Conservation (phyloP, 1,140 invertebrate genomes). For the Lordiphosa clarofinis region DNA sequence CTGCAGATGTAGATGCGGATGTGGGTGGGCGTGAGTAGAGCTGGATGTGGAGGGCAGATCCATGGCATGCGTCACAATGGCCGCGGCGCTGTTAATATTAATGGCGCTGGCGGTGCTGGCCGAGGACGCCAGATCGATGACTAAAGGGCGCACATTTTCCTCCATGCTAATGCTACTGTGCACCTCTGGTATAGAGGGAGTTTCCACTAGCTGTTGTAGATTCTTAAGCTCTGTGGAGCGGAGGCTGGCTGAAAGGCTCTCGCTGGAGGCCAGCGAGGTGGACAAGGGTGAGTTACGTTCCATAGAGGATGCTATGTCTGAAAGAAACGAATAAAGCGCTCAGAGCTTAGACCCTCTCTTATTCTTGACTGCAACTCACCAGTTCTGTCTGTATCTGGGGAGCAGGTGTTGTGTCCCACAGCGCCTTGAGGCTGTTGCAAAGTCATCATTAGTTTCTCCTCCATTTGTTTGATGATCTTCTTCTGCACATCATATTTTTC, state of each 20-base stretch:
- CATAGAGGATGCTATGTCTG: slow-evolving; percentile 80
- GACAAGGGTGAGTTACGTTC: slow-evolving; percentile 81
- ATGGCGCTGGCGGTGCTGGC: slow-evolving; percentile 66
- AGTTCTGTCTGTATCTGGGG: slow-evolving; percentile 78
- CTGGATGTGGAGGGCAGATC: slow-evolving; percentile 51
- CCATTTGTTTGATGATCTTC: slow-evolving; percentile 84
- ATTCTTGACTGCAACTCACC: slow-evolving; percentile 29
- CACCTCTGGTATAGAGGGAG: slow-evolving; percentile 54
- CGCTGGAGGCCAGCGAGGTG: slow-evolving; percentile 82
- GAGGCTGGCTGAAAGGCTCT: slow-evolving; percentile 80
- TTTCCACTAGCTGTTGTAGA: slow-evolving; percentile 78
- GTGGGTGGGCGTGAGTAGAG: slow-evolving; percentile 27
- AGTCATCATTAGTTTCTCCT: slow-evolving; percentile 84
- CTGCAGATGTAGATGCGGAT: slow-evolving; percentile 64
- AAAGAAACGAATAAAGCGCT: slow-evolving; percentile 33
- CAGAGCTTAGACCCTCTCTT: slow-evolving; percentile 19
- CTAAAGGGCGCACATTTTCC: slow-evolving; percentile 46
- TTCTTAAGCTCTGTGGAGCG: slow-evolving; percentile 80
- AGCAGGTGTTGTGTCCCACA: slow-evolving; percentile 52
- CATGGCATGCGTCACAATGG: slow-evolving; percentile 33
- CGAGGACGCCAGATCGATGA: slow-evolving; percentile 64
- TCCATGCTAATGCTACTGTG: slow-evolving; percentile 28
- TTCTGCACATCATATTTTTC: slow-evolving; percentile 87
- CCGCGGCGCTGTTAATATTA: slow-evolving; percentile 38
- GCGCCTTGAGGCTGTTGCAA: slow-evolving; percentile 80